Evolutionary conservation across 2,888 invertebrate species (phyloP).

Genomic region (Drosophila anceps): DNA sequence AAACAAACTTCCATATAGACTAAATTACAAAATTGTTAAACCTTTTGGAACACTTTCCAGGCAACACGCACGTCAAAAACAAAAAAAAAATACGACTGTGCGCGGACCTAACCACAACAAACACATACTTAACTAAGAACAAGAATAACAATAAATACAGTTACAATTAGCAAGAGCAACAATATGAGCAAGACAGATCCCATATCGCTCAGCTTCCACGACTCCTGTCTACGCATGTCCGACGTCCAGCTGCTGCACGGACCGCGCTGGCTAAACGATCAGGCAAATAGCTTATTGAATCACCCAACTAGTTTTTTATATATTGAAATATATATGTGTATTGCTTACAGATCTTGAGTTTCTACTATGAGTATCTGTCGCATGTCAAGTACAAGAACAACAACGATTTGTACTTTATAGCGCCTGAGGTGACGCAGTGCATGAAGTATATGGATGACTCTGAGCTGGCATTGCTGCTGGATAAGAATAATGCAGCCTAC

Average conservation of each 20-base stretch:
- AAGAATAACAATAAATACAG: slow-evolving; percentile 4
- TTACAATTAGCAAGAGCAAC: slow-evolving; percentile 21
- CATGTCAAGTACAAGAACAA: slow-evolving; percentile 88
- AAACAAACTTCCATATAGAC: not conserved
- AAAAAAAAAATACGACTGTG: slow-evolving; percentile 30
- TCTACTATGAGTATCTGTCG: slow-evolving; percentile 96
- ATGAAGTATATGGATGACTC: slow-evolving; percentile 92
- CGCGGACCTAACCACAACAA: slow-evolving; percentile 13
- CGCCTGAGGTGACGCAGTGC: slow-evolving; percentile 93
- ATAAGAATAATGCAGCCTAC: slow-evolving; percentile 88
- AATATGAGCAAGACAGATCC: slow-evolving; percentile 83
- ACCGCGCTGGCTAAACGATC: slow-evolving; percentile 96
- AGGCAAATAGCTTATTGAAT: slow-evolving; percentile 15
- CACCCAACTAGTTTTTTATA: too few relatives aligned
- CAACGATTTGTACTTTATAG: slow-evolving; percentile 90
- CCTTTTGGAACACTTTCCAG: slow-evolving; percentile 43
- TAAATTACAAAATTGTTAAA: slow-evolving; percentile 12
- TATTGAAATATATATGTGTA: not conserved
- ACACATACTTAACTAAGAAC: slow-evolving; percentile 1
- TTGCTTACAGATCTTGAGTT: slow-evolving; percentile 88
- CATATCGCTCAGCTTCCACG: slow-evolving; percentile 90
- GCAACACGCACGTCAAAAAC: slow-evolving; percentile 51
- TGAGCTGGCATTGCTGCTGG: slow-evolving; percentile 90
- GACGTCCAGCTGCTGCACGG: slow-evolving; percentile 92
- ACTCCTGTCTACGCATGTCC: slow-evolving; percentile 88